phyloP scores from a whole-genome alignment of 2,797 vertebrate genomes.

The Synaphobranchus kaupii region DNA sequence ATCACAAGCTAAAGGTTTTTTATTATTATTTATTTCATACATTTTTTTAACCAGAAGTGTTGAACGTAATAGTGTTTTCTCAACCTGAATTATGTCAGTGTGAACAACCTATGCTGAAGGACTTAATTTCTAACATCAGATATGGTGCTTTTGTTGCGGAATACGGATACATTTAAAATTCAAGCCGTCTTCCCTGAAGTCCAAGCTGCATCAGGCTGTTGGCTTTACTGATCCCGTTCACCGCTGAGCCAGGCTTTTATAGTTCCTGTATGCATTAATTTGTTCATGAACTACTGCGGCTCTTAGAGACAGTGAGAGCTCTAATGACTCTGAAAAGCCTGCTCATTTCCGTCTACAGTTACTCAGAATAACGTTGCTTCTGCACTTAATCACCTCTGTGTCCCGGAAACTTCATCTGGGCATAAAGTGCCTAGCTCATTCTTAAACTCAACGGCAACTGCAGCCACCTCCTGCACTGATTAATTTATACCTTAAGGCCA shows the following conservation, averaged over 20 bases:
- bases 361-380: background rate
- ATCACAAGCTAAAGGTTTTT: too few relatives aligned
- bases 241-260: background rate
- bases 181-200: background rate
- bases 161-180: background rate
- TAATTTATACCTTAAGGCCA: background rate
- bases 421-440: background rate
- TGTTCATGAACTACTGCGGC: background rate
- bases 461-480: background rate
- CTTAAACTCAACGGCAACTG: background rate
- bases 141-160: background rate
- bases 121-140: background rate
- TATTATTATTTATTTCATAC: too few relatives aligned
- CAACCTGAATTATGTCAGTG: background rate
- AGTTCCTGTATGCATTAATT: background rate
- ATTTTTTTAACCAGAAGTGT: too few relatives aligned
- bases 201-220: background rate
- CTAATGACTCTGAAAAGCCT: background rate
- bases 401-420: background rate
- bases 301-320: background rate
- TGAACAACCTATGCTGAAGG: background rate
- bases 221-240: background rate
- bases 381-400: constrained; percentile 1
- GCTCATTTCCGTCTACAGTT: background rate
- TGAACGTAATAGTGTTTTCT: background rate